Conservation (phyloP, 2,888 invertebrate species). For the Ceramica pisi region DNA sequence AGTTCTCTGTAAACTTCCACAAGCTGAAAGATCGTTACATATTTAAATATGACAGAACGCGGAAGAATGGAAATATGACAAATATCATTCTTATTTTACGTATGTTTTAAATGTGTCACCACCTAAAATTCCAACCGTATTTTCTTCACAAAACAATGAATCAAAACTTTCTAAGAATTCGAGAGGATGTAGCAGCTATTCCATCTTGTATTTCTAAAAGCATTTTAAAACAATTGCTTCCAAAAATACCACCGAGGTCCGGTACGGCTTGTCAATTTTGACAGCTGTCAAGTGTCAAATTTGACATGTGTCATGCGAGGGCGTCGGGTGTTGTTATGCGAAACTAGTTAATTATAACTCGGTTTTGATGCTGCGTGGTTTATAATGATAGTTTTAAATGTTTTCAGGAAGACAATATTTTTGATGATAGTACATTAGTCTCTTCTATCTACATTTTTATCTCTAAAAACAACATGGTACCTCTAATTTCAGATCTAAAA, state of each 20-base stretch:
- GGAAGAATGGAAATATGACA: constrained; percentile 9
- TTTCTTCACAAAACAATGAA: constrained; percentile 24
- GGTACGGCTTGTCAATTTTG: constrained; percentile 69
- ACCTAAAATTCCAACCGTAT: constrained; percentile 17
- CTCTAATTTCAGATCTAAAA: no score
- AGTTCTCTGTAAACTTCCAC: background rate
- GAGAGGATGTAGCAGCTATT: constrained; percentile 40
- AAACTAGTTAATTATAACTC: constrained; percentile 60
- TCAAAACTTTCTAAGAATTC: constrained; percentile 40
- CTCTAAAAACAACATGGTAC: background rate
- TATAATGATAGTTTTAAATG: constrained; percentile 19
- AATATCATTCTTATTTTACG: constrained; percentile 6
- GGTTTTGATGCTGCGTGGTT: constrained; percentile 5
- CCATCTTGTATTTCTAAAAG: constrained; percentile 61
- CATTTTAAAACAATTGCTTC: constrained; percentile 64
- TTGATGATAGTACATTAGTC: background rate
- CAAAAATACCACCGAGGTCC: constrained; percentile 56
- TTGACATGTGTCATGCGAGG: constrained; percentile 69
- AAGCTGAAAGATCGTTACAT: background rate
- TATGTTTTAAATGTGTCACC: constrained; percentile 15
- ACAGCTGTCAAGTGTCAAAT: constrained; percentile 74
- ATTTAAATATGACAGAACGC: background rate
- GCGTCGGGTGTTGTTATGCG: constrained; percentile 59
- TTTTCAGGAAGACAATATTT: background rate
- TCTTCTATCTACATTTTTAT: background rate